Evolutionary conservation across 2,113 vertebrate species (phyloP).

Genomic region (Seriola dumerili): DNA sequence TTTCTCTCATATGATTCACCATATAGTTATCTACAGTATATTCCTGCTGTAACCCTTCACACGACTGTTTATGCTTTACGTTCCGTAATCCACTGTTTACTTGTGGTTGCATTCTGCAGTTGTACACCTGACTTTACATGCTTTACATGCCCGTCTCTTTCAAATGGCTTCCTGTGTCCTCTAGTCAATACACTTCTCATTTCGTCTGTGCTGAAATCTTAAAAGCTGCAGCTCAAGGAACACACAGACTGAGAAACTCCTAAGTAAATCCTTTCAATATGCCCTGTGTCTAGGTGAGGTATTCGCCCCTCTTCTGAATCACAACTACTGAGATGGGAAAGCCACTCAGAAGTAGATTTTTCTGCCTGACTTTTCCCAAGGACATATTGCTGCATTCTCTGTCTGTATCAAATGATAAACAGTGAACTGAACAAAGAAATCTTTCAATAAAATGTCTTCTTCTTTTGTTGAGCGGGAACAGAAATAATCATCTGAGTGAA

Average conservation of each 20-base stretch:
- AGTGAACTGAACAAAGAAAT: conserved; percentile 17
- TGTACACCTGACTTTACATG: conserved; percentile 20
- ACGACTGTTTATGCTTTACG: conserved; percentile 21
- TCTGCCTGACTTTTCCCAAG: conserved; percentile 62
- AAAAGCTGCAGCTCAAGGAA: conserved; percentile 58
- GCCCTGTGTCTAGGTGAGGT: conserved; percentile 47
- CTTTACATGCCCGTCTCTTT: conserved; percentile 35
- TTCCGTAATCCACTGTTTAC: conserved; percentile 3
- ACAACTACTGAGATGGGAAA: conserved; percentile 45
- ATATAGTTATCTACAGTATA: conserved; percentile 7
- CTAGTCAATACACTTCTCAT: conserved; percentile 59
- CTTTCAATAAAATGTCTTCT: not conserved
- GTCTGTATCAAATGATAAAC: conserved; percentile 38
- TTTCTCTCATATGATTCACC: not conserved
- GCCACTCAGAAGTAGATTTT: conserved; percentile 57
- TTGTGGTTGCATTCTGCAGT: not conserved
- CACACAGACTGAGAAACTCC: conserved; percentile 47
- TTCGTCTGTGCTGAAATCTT: conserved; percentile 55
- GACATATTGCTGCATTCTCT: conserved; percentile 23
- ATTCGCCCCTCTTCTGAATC: conserved; percentile 40
- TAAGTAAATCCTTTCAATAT: conserved; percentile 68
- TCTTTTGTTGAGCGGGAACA: not conserved
- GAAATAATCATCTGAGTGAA: not conserved
- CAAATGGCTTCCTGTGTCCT: conserved; percentile 31
- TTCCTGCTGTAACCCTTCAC: not conserved